A percentile compares a stretch with the other conserved stretches of the same genome.
phyloP scores from a whole-genome alignment of 2,888 invertebrate genomes.

The Pinctada fucata region DNA sequence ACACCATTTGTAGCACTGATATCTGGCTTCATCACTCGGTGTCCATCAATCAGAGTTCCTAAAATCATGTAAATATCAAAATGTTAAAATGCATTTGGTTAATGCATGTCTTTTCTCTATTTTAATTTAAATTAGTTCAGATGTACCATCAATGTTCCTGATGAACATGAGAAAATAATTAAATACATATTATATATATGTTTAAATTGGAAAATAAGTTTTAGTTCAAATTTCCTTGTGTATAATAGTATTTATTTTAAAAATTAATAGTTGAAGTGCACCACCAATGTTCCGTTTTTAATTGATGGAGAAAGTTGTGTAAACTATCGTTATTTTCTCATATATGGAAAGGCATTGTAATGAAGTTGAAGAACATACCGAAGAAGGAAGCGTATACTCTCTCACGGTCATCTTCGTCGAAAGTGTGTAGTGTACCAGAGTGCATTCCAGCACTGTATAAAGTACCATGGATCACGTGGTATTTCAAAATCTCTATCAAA shows the following conservation, averaged over 20 bases:
- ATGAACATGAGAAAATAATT: no score
- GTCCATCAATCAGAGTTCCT: conserved; percentile 43
- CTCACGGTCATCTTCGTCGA: conserved; percentile 53
- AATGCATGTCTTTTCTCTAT: no score
- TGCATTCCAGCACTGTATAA: conserved; percentile 59
- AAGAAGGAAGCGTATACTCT: conserved; percentile 42
- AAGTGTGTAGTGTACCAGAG: conserved; percentile 47
- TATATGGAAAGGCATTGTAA: no score
- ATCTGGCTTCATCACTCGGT: conserved; percentile 37
- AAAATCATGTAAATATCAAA: background rate
- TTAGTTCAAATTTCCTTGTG: background rate
- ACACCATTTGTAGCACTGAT: conserved; percentile 55
- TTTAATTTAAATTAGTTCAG: no score
- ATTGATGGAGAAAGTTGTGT: no score
- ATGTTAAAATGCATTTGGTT: no score
- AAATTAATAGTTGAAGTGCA: background rate
- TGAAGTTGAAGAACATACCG: conserved; percentile 29
- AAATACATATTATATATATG: background rate
- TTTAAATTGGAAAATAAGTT: background rate
- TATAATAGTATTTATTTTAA: background rate
- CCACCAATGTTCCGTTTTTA: no score
- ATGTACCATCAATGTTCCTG: no score
- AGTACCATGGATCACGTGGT: conserved; percentile 63
- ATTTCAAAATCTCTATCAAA: conserved; percentile 57
- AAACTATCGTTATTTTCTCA: no score